These are phyloP conservation scores for Pogonomyrmex barbatus DNA, from an alignment of 1,140 invertebrate genomes.

Conservation along the genomic window DNA sequence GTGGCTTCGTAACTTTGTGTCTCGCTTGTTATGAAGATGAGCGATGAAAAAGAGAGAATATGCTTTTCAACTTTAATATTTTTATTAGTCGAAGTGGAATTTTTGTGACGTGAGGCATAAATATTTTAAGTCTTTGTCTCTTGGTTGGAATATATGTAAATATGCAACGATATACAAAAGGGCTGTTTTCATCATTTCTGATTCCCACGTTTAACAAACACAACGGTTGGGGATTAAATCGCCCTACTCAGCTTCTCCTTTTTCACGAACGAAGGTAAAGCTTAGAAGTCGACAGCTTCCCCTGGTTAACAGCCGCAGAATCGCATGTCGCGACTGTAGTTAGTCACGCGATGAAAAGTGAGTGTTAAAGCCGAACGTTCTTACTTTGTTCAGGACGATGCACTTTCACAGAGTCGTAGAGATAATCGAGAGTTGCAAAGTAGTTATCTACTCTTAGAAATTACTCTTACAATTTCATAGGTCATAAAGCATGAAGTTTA, in stretches of 20 bases:
- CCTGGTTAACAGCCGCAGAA: constrained; percentile 56
- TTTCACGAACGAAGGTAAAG: constrained; percentile 28
- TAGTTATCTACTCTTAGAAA: neutral
- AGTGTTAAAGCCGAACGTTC: constrained; percentile 53
- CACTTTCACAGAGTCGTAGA: neutral
- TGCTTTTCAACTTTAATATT: neutral
- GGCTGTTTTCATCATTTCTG: neutral
- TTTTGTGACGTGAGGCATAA: constrained; percentile 2
- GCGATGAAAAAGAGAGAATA: neutral
- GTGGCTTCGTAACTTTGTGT: neutral
- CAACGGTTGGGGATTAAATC: neutral
- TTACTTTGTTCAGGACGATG: constrained; percentile 35
- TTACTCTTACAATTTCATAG: neutral
- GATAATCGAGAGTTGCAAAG: neutral
- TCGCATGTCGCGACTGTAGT: constrained; percentile 40
- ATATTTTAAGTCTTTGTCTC: constrained; percentile 18
- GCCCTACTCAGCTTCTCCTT: neutral
- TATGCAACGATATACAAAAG: neutral
- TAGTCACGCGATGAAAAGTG: constrained; percentile 65
- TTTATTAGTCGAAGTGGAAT: constrained; percentile 4
- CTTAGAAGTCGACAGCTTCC: constrained; percentile 63
- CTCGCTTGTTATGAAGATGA: constrained; percentile 5
- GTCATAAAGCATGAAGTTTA: neutral
- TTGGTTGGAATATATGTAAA: neutral
- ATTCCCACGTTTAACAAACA: neutral